Base-by-base conservation (phyloP, 2,113 vertebrate genomes). In the Sminthopsis crassicaudata region DNA sequence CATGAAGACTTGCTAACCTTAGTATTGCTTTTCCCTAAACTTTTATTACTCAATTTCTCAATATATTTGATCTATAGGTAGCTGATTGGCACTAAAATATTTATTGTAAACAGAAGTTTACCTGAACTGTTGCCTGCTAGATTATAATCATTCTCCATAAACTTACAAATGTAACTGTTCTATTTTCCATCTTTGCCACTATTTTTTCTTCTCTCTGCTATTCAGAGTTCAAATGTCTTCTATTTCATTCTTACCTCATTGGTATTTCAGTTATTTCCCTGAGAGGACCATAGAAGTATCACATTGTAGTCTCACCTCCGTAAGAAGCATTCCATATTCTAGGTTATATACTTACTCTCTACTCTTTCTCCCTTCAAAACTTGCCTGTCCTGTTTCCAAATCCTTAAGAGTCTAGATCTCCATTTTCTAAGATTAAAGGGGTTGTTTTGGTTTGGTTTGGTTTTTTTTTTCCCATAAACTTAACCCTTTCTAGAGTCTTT, bases 401-500 rank as follows among this genome's bases (percentile, higher is more conserved):
- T 55, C 25, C 24, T 55, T 57, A 27, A 91, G 4, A 10, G 5
- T 9, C 42, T 42, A 42, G n/a, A 42, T 84, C 16, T 84, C 50
- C 91, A 30, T 23, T 91, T 76, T 90, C 16, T 90, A 26, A 94
- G 0, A 10, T 91, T 52, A 93, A 0, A 24, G 24, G 67, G 19
- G 1, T 84, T 84, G n/a, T 51, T 51, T 51, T 51, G 50, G 8
- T 51, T 51, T 51, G 16, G 48, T 48, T 48, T 48, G 16, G 0
- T n/a, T 84, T 67, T 84, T 91, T 91, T 42, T 91, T 91, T 42
- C 57, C 7, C n/a, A 88, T 48, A 94, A 90, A 92, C 25, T 52
- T 91, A 57, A 91, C 16, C 46, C 46, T 42, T 42, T 51, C 27
- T 94, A 26, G 89, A 91, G 53, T 89, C 24, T 10, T 92, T 1